Percentiles rank a stretch among this genome's conserved stretches.
phyloP scores from a whole-genome alignment of 2,888 invertebrate genomes.

The Leptinotarsa tumamoca region DNA sequence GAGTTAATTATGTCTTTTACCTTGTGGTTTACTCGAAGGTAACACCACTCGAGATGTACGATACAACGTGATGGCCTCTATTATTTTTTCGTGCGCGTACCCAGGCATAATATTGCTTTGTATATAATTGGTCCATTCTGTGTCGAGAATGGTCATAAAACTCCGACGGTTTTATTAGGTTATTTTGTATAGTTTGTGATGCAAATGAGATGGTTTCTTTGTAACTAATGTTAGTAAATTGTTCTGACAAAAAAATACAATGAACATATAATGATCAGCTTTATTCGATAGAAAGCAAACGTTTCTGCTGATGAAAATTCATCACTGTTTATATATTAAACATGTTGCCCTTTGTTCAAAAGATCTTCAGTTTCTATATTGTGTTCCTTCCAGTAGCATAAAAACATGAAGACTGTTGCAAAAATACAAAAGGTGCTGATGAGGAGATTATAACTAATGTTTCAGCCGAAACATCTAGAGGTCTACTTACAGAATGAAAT shows the following conservation, averaged over 20 bases:
- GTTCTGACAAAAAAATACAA: background rate
- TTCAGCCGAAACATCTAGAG: too few relatives aligned
- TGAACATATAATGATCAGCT: too few relatives aligned
- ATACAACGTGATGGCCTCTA: slow-evolving; percentile 27
- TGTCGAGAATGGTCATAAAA: slow-evolving; percentile 21
- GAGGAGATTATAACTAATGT: too few relatives aligned
- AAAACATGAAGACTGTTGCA: too few relatives aligned
- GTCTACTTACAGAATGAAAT: too few relatives aligned
- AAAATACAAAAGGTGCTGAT: too few relatives aligned
- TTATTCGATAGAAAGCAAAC: too few relatives aligned
- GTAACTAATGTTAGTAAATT: slow-evolving; percentile 2
- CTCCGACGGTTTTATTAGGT: slow-evolving; percentile 14
- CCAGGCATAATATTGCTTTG: slow-evolving; percentile 30
- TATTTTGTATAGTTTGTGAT: slow-evolving; percentile 23
- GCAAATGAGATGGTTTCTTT: slow-evolving; percentile 17
- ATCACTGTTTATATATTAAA: too few relatives aligned
- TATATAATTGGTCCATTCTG: slow-evolving; percentile 38
- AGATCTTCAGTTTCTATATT: too few relatives aligned
- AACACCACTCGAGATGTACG: slow-evolving; percentile 41
- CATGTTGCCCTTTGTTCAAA: too few relatives aligned
- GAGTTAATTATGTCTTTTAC: slow-evolving; percentile 51
- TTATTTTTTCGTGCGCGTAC: slow-evolving; percentile 26
- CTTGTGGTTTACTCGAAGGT: slow-evolving; percentile 45
- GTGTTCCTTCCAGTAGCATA: too few relatives aligned
- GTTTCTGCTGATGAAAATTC: too few relatives aligned